Base-by-base conservation (phyloP, 2,888 invertebrate genomes). In the Xanthorhoe designata region DNA sequence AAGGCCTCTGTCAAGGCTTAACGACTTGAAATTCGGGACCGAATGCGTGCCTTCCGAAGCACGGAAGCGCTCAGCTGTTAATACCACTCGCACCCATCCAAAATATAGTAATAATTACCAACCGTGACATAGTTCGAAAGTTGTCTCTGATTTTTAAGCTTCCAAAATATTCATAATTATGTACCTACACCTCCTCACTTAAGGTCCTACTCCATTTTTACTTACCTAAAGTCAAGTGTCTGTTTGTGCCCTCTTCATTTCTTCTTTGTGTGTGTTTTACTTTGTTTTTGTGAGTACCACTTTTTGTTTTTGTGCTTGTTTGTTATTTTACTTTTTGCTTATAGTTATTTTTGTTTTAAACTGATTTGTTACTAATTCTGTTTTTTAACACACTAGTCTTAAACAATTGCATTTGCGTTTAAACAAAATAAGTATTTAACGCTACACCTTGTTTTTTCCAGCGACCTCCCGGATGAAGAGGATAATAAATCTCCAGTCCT, bases 401-500 rank as follows among this genome's bases (percentile, higher is more conserved):
- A 15, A 15, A 32, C 9, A 32, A 29, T 47, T 10, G 13, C 0
- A 2, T 42, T 42, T 13, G 38, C 38, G 13, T 38, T 7, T 13
- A 4, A 9, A 10, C 38, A 13, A 42, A 42, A 42, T 13, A 42
- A 13, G 5, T 13, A 38, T 38, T 13, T 13, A 42, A 42, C 38
- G 13, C 38, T 42, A 5, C 38, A 42, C 38, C 18, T 35, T 32
- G 78, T 69, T 80, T 71, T 79, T 92, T 91, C 55, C 94, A 95
- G 95, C 81, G 95, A 95, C 78, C 91, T 95, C 65, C 95, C 95
- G 29, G 95, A 95, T 82, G 91, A 92, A 78, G 94, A 94, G 77
- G 95, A 95, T 76, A 94, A 94, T 79, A 94, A 95, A 72, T 94
- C 95, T 59, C 92, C 94, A 9, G 95, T 95, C 57, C 91, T 95